Percentiles rank a stretch among this genome's conserved stretches.
phyloP scores from a whole-genome alignment of 2,888 invertebrate species.

The Scotopteryx bipunctaria region DNA sequence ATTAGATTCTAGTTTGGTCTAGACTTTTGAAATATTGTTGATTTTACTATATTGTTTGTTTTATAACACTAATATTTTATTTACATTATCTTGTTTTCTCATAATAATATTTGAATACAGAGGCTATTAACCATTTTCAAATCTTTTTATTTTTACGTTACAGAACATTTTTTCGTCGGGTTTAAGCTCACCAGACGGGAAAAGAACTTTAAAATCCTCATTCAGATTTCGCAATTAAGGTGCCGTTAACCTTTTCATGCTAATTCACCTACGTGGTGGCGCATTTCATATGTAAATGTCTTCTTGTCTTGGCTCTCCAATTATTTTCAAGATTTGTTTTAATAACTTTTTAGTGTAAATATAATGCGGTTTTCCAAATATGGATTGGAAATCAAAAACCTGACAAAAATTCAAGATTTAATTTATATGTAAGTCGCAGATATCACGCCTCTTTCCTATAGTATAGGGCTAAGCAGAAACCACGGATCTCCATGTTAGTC shows the following conservation, averaged over 20 bases:
- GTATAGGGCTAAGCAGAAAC: too few species aligned
- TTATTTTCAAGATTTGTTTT: constrained; percentile 42
- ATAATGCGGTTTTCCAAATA: too few species aligned
- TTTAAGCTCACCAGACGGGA: constrained; percentile 9
- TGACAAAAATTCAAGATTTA: too few species aligned
- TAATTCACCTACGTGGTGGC: constrained; percentile 45
- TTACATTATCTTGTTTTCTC: neutral
- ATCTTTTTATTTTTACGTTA: neutral
- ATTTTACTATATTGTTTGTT: neutral
- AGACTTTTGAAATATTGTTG: constrained; percentile 4
- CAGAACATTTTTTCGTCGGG: neutral
- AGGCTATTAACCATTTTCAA: neutral
- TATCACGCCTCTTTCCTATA: too few species aligned
- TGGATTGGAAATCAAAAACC: too few species aligned
- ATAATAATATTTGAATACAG: neutral
- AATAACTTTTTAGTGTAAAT: neutral
- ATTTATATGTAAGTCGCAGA: too few species aligned
- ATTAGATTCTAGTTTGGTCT: constrained; percentile 2
- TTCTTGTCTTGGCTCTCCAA: constrained; percentile 38
- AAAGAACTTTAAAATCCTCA: constrained; percentile 19
- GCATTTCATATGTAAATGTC: constrained; percentile 53
- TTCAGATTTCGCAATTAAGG: constrained; percentile 40
- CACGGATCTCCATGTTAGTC: too few species aligned
- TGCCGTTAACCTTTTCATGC: constrained; percentile 47
- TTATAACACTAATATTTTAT: neutral